These are phyloP conservation scores for Therioaphis trifolii DNA, from an alignment of 2,888 invertebrate species.

Conservation along the genomic window DNA sequence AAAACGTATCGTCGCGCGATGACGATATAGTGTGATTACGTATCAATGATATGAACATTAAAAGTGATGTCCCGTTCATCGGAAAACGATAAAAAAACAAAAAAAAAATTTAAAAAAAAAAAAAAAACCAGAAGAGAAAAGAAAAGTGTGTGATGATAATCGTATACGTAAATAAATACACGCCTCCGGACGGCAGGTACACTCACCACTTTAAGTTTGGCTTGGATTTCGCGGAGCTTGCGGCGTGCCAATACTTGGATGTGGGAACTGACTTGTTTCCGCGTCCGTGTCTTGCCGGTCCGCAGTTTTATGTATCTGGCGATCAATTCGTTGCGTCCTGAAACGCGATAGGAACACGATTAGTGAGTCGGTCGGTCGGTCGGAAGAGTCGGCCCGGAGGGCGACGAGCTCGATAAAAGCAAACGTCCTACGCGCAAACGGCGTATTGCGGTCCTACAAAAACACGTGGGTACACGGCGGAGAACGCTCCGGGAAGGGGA, in stretches of 20 bases:
- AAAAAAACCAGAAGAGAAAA: too few species aligned
- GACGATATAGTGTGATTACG: too few species aligned
- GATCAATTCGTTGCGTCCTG: constrained; percentile 99
- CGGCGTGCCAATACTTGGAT: constrained; percentile 99
- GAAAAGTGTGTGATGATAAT: not conserved
- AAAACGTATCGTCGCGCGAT: not conserved
- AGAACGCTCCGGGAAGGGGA: too few species aligned
- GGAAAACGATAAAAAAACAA: too few species aligned
- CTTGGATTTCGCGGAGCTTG: constrained; percentile 97
- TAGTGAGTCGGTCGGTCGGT: not conserved
- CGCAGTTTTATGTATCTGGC: constrained; percentile 99
- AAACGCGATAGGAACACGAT: constrained; percentile 68
- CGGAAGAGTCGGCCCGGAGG: too few species aligned
- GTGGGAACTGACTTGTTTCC: constrained; percentile 99
- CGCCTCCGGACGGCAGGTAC: constrained; percentile 66
- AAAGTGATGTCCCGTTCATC: too few species aligned
- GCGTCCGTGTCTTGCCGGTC: constrained; percentile 98
- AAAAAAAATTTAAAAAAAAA: too few species aligned
- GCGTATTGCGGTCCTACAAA: too few species aligned
- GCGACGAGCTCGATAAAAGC: too few species aligned
- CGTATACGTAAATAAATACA: not conserved
- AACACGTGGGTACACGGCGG: too few species aligned
- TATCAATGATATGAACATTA: too few species aligned
- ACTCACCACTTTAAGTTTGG: constrained; percentile 96
- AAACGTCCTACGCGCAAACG: too few species aligned